phyloP scores from a whole-genome alignment of 2,113 vertebrate genomes.

The Thamnophis sirtalis region DNA sequence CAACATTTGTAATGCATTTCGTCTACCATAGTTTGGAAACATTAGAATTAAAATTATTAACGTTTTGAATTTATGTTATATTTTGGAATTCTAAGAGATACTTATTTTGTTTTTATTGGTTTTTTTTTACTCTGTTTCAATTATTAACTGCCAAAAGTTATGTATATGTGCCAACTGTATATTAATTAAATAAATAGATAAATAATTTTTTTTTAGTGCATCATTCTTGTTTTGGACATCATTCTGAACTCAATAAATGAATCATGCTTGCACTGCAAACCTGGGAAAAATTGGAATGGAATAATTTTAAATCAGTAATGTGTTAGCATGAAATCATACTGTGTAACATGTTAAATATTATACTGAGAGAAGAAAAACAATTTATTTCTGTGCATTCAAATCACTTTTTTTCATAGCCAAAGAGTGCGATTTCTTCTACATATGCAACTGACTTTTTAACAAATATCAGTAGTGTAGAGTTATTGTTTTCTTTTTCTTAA shows the following conservation, averaged over 20 bases:
- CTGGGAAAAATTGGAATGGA: conserved; percentile 42
- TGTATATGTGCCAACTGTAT: neutral
- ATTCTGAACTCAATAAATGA: conserved; percentile 59
- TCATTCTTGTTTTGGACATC: conserved; percentile 64
- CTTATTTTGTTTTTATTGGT: conserved; percentile 51
- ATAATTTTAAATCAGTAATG: neutral
- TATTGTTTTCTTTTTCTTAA: neutral
- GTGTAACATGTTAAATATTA: neutral
- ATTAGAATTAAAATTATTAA: conserved; percentile 49
- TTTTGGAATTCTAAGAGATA: conserved; percentile 64
- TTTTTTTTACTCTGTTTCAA: conserved; percentile 14
- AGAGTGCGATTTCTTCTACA: neutral
- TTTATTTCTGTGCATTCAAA: neutral
- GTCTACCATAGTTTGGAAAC: neutral
- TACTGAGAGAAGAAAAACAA: neutral
- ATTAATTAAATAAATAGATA: neutral
- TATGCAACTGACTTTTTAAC: neutral
- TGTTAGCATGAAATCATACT: conserved; percentile 5
- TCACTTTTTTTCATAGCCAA: neutral
- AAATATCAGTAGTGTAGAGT: neutral
- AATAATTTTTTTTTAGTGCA: conserved; percentile 8
- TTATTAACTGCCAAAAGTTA: neutral
- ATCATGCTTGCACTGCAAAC: conserved; percentile 62
- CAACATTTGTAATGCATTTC: neutral
- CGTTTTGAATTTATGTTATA: conserved; percentile 65